Evolutionary conservation across 37 sponge, comb jelly and placozoan species (phyloP).

Genomic region (Halichondria panicea): DNA sequence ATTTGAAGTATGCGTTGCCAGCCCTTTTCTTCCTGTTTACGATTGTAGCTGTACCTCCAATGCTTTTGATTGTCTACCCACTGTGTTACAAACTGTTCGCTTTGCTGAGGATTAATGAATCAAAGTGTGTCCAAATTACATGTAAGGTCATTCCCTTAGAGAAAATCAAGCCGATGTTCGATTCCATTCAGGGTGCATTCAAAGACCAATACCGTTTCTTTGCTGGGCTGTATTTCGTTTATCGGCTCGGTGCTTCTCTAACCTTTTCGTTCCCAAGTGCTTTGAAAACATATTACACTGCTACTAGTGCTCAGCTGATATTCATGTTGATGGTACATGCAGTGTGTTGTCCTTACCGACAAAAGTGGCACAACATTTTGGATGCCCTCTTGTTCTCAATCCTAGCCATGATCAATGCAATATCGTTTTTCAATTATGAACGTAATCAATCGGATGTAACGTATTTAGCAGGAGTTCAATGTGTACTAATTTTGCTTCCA

Average conservation of each 20-base stretch:
- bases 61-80: constrained; percentile 34
- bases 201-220: constrained; percentile 50
- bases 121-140: not conserved
- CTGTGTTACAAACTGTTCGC: constrained; percentile 5
- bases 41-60: constrained; percentile 11
- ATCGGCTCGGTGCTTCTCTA: constrained; percentile 3
- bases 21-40: constrained; percentile 31
- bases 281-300: not conserved
- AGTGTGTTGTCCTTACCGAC: constrained; percentile 39
- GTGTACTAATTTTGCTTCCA: too few relatives aligned
- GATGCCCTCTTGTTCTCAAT: constrained; percentile 47
- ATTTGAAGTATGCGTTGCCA: constrained; percentile 52
- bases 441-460: too few relatives aligned
- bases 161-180: constrained; percentile 52
- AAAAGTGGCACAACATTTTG: constrained; percentile 32
- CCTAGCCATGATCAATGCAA: too few relatives aligned
- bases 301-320: not conserved
- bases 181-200: constrained; percentile 46
- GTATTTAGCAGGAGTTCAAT: too few relatives aligned
- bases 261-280: not conserved
- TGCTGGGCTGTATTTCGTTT: constrained; percentile 59
- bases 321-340: constrained; percentile 25
- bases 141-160: not conserved
- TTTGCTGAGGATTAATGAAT: constrained; percentile 7
- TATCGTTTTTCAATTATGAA: too few relatives aligned